These are phyloP conservation scores for Drosophila mimica DNA, from an alignment of 2,888 invertebrate species.

Conservation along the genomic window DNA sequence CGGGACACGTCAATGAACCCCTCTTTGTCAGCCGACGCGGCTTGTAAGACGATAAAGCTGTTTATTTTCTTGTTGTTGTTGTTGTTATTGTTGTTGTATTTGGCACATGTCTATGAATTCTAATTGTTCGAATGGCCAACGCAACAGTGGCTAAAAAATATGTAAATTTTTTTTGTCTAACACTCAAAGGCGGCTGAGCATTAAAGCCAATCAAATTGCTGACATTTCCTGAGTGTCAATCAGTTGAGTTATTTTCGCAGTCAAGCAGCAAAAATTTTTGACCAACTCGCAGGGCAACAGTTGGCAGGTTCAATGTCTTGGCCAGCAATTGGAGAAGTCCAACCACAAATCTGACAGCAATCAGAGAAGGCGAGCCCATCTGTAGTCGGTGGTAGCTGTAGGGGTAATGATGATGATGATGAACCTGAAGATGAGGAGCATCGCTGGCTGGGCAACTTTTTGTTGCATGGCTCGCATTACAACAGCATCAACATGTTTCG, in stretches of 20 bases:
- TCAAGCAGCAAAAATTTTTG: conserved; percentile 45
- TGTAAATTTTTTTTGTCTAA: conserved; percentile 73
- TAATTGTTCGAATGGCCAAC: conserved; percentile 61
- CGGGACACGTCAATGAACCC: conserved; percentile 73
- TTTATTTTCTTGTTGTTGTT: conserved; percentile 8
- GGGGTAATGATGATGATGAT: conserved; percentile 66
- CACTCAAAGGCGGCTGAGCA: conserved; percentile 70
- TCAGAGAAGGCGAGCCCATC: conserved; percentile 42
- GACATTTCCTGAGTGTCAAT: conserved; percentile 82
- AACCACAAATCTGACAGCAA: conserved; percentile 68
- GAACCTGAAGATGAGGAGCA: conserved; percentile 40
- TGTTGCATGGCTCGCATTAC: conserved; percentile 55
- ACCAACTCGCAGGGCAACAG: conserved; percentile 13
- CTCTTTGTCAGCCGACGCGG: conserved; percentile 18
- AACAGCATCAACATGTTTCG: conserved; percentile 63
- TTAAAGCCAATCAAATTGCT: conserved; percentile 78
- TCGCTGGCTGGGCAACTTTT: conserved; percentile 46
- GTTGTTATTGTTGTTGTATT: conserved; percentile 20
- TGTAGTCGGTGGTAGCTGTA: conserved; percentile 35
- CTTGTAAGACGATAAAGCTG: conserved; percentile 48
- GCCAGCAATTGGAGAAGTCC: conserved; percentile 28
- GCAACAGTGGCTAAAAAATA: conserved; percentile 64
- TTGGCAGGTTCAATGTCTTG: conserved; percentile 54
- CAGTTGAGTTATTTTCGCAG: conserved; percentile 60
- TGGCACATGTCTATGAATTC: conserved; percentile 77